Conservation (phyloP, 2,888 invertebrate genomes). For the Frankliniella fusca region DNA sequence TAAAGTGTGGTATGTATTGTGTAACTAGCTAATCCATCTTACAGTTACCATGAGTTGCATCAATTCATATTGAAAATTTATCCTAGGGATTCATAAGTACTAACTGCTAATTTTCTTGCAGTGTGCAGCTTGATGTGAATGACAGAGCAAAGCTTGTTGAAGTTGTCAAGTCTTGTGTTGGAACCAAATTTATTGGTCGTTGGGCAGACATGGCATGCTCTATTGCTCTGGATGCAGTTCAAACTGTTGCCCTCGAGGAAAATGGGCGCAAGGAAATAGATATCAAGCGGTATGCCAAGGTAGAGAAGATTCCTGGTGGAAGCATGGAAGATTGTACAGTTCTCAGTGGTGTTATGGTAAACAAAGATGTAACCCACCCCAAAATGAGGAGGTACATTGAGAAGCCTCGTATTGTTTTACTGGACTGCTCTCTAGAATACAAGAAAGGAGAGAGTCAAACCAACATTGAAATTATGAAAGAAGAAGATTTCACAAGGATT, state of each 20-base stretch:
- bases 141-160: conserved; percentile 78
- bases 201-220: conserved; percentile 92
- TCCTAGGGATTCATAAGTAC: background rate
- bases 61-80: background rate
- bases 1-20: conserved; percentile 54
- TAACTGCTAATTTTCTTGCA: conserved; percentile 46
- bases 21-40: background rate
- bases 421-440: conserved; percentile 96
- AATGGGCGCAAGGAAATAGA: conserved; percentile 92
- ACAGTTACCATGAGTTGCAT: background rate
- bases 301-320: conserved; percentile 87
- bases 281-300: conserved; percentile 92
- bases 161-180: conserved; percentile 88
- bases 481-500: conserved; percentile 92
- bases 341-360: conserved; percentile 92
- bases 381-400: conserved; percentile 94
- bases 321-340: conserved; percentile 91
- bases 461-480: conserved; percentile 90
- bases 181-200: conserved; percentile 94
- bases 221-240: conserved; percentile 92
- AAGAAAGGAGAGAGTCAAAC: conserved; percentile 99
- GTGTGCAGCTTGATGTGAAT: conserved; percentile 73
- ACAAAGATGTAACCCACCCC: conserved; percentile 97
- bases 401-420: conserved; percentile 88
- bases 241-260: conserved; percentile 82